phyloP scores from a whole-genome alignment of 2,797 vertebrate genomes.

The Fistularia tabacaria region DNA sequence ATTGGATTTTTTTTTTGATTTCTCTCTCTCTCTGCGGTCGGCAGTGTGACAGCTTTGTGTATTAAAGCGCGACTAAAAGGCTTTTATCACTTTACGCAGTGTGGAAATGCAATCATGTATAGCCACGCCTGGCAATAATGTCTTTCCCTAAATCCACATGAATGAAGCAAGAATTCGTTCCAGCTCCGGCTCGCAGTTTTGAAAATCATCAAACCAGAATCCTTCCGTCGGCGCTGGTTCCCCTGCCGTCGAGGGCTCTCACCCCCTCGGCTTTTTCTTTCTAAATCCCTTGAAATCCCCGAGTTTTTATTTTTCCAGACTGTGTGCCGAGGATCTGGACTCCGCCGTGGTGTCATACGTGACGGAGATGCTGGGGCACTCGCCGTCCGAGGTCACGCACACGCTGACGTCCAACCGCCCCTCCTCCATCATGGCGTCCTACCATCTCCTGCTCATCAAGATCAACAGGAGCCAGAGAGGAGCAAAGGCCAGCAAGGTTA shows the following conservation, averaged over 20 bases:
- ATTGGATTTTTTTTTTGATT: conserved; percentile 1
- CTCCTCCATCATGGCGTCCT: conserved; percentile 79
- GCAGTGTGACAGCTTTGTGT: conserved; percentile 39
- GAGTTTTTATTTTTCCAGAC: conserved; percentile 49
- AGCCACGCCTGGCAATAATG: conserved; percentile 28
- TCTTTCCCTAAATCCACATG: conserved; percentile 39
- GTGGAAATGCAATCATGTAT: conserved; percentile 59
- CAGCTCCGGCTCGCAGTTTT: conserved; percentile 17
- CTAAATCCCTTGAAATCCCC: conserved; percentile 6
- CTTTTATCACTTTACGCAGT: conserved; percentile 59
- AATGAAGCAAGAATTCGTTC: conserved; percentile 23
- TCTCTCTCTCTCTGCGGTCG: conserved; percentile 42
- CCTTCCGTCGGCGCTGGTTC: conserved; percentile 10
- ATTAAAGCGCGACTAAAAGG: conserved; percentile 44
- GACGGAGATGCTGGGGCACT: conserved; percentile 73
- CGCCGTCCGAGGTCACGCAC: conserved; percentile 73
- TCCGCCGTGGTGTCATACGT: conserved; percentile 76
- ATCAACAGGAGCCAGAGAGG: conserved; percentile 73
- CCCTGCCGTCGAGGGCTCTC: conserved; percentile 9
- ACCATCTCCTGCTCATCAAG: conserved; percentile 81
- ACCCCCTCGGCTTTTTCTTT: conserved; percentile 6
- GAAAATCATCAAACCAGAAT: conserved; percentile 15
- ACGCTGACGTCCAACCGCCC: conserved; percentile 79
- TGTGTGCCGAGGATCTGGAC: conserved; percentile 75
- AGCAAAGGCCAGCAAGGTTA: conserved; percentile 69